phyloP scores from a whole-genome alignment of 2,113 vertebrate species.

The Notothenia rossii region DNA sequence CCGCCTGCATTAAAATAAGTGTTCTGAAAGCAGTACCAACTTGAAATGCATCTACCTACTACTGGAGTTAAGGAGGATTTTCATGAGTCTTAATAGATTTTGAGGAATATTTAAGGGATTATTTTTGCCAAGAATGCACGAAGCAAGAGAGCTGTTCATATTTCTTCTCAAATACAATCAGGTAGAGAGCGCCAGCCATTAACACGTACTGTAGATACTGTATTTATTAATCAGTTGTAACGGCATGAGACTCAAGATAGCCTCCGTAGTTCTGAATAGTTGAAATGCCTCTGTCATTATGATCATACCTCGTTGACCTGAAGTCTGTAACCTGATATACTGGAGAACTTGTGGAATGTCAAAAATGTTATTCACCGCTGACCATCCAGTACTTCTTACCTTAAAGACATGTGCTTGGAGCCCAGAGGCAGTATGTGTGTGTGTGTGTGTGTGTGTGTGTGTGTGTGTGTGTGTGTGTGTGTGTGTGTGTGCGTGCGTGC shows the following conservation, averaged over 20 bases:
- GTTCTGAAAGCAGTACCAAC: too few relatives aligned
- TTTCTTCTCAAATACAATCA: too few relatives aligned
- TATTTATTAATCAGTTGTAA: not conserved
- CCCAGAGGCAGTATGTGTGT: slow-evolving; percentile 12
- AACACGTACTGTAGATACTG: not conserved
- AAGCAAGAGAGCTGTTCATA: too few relatives aligned
- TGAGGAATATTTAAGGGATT: too few relatives aligned
- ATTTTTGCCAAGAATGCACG: too few relatives aligned
- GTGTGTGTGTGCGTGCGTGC: slow-evolving; percentile 3
- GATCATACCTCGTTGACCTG: slow-evolving; percentile 1
- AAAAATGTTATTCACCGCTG: slow-evolving; percentile 33
- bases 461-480: slow-evolving; percentile 13
- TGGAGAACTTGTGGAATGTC: slow-evolving; percentile 50
- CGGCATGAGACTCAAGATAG: not conserved
- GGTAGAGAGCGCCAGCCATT: not conserved
- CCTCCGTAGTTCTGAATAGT: not conserved
- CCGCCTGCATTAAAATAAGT: too few relatives aligned
- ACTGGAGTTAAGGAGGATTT: too few relatives aligned
- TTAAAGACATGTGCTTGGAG: not conserved
- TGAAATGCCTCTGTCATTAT: not conserved
- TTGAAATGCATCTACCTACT: too few relatives aligned
- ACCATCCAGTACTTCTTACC: not conserved
- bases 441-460: not conserved
- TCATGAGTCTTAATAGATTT: too few relatives aligned
- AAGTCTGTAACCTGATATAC: slow-evolving; percentile 16